A percentile compares a stretch with the other conserved stretches of the same genome.
Evolutionary conservation across 2,888 invertebrate species (phyloP).

Genomic region (Caenorhabditis doughertyi): DNA sequence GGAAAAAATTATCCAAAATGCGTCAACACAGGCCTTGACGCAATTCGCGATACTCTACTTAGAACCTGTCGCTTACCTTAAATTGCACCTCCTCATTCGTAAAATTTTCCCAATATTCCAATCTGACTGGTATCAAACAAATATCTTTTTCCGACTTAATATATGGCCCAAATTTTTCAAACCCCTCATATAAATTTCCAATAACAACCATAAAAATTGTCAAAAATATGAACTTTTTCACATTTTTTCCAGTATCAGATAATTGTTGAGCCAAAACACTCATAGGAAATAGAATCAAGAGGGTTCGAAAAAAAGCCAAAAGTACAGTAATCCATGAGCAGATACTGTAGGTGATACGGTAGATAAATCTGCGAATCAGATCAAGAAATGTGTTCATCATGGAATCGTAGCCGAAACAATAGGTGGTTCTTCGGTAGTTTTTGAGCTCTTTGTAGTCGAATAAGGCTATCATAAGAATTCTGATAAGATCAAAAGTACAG

Average conservation of each 20-base stretch:
- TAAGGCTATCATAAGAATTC: background rate
- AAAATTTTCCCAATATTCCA: background rate
- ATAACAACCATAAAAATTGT: background rate
- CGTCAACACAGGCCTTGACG: no score
- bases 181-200: background rate
- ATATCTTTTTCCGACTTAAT: background rate
- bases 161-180: background rate
- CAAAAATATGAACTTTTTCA: background rate
- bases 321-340: background rate
- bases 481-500: background rate
- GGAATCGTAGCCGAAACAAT: background rate
- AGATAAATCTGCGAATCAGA: background rate
- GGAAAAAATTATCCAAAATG: no score
- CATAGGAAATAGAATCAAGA: background rate
- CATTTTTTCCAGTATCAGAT: background rate
- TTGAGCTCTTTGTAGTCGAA: background rate
- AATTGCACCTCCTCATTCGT: background rate
- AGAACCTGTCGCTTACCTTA: background rate
- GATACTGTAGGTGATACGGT: background rate
- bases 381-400: background rate
- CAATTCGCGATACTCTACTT: no score
- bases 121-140: background rate
- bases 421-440: background rate
- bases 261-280: background rate
- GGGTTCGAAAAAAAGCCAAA: constrained; percentile 3